These are phyloP conservation scores for Nemurella pictetii DNA, from an alignment of 2,888 invertebrate species.

Conservation along the genomic window DNA sequence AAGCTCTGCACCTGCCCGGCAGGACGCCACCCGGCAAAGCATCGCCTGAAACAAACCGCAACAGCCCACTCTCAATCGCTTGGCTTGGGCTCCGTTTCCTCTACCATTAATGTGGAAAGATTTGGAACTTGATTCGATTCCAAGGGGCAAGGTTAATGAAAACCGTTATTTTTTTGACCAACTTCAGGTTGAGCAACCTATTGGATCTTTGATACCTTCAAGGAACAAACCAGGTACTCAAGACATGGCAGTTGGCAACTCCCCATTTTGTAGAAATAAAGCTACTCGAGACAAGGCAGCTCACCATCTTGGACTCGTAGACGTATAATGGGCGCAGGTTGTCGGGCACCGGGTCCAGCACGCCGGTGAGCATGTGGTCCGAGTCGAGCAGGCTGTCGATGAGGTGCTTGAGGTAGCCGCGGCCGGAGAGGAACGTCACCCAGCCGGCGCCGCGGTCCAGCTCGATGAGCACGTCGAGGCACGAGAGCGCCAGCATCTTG, in stretches of 20 bases:
- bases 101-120: no score
- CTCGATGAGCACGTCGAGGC: constrained; percentile 76
- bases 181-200: no score
- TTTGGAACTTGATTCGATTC: no score
- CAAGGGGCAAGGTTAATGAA: no score
- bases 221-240: no score
- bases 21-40: constrained; percentile 69
- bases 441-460: constrained; percentile 71
- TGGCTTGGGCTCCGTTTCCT: background rate
- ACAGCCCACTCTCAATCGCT: no score
- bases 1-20: constrained; percentile 67
- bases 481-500: constrained; percentile 83
- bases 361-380: constrained; percentile 66
- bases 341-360: constrained; percentile 63
- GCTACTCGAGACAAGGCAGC: no score
- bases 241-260: no score
- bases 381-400: constrained; percentile 79
- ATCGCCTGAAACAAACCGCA: constrained; percentile 58
- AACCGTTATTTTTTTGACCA: no score
- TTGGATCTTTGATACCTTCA: no score
- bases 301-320: constrained; percentile 81
- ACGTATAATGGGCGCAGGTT: constrained; percentile 78
- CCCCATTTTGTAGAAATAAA: no score
- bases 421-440: constrained; percentile 62
- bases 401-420: constrained; percentile 75